A percentile compares a stretch with the other conserved stretches of the same genome.
Evolutionary conservation across 2,113 vertebrate species (phyloP).

Genomic region (Boulengeromyrus knoepffleri): DNA sequence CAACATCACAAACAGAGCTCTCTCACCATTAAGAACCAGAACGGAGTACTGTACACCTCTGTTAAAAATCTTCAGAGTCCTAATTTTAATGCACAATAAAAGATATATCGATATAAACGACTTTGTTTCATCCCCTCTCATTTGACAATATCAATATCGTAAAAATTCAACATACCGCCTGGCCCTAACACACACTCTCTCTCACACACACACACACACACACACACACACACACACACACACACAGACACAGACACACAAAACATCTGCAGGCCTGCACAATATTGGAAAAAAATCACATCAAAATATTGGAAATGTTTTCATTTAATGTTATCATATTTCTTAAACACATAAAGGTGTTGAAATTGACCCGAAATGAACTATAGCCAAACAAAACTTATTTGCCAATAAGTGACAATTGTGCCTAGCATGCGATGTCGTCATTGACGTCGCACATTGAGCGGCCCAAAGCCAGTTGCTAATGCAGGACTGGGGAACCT

Average conservation of each 20-base stretch:
- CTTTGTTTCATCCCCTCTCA: background rate
- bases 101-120: background rate
- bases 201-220: background rate
- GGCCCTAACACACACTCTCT: background rate
- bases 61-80: background rate
- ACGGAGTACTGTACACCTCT: background rate
- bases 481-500: conserved; percentile 35
- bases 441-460: background rate
- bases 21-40: background rate
- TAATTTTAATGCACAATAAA: background rate
- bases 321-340: background rate
- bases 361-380: background rate
- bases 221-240: background rate
- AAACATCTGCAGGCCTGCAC: background rate
- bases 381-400: background rate
- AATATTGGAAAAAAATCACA: background rate
- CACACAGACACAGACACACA: background rate
- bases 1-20: background rate
- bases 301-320: background rate
- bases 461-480: background rate
- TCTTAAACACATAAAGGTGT: background rate
- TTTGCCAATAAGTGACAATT: background rate
- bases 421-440: background rate
- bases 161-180: background rate
- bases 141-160: background rate